phyloP scores from a whole-genome alignment of 2,797 vertebrate genomes.

The Coregonus sp. region DNA sequence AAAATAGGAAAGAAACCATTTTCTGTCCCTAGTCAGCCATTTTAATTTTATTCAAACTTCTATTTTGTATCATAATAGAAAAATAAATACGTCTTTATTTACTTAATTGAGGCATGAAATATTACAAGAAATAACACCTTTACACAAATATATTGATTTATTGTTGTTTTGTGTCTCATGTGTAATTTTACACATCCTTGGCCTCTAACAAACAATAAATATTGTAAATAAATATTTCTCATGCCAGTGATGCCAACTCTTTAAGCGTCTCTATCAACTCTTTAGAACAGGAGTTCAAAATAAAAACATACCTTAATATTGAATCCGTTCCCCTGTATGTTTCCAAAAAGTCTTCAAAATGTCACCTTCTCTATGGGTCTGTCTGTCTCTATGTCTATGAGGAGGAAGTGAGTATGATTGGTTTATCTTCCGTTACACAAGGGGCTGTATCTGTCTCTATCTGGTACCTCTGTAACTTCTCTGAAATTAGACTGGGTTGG shows the following conservation, averaged over 20 bases:
- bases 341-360: background rate
- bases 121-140: background rate
- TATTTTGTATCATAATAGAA: background rate
- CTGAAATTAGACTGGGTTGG: background rate
- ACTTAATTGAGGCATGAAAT: background rate
- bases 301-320: background rate
- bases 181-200: background rate
- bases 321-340: background rate
- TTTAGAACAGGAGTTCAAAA: background rate
- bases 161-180: background rate
- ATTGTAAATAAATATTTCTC: background rate
- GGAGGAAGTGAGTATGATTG: slow-evolving; percentile 43
- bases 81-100: background rate
- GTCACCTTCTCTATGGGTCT: slow-evolving; percentile 1
- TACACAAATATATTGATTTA: background rate
- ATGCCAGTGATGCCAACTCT: background rate
- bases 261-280: background rate
- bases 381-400: slow-evolving; percentile 1
- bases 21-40: slow-evolving; percentile 48
- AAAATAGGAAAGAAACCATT: slow-evolving; percentile 51
- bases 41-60: slow-evolving; percentile 34
- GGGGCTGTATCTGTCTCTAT: slow-evolving; percentile 24
- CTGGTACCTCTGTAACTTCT: slow-evolving; percentile 1
- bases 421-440: slow-evolving; percentile 20
- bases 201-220: background rate